These are phyloP conservation scores for Phalacrocorax aristotelis DNA, from an alignment of 2,113 vertebrate genomes.

Conservation along the genomic window DNA sequence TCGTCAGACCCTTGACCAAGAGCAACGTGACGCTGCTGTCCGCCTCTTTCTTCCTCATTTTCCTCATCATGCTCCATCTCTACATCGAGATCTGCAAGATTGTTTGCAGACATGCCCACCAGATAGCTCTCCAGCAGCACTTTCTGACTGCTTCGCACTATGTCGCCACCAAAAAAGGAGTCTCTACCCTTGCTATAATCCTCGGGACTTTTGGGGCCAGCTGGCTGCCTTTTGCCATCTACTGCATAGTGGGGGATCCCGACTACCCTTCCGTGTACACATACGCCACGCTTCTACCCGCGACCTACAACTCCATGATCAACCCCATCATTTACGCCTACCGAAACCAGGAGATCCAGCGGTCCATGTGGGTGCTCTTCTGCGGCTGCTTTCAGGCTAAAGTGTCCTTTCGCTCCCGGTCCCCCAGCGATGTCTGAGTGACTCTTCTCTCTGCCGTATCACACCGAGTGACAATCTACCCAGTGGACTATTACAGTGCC, in stretches of 20 bases:
- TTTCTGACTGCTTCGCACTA: constrained; percentile 93
- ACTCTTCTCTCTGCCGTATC: constrained; percentile 1
- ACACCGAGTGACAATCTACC: constrained; percentile 68
- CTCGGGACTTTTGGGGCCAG: constrained; percentile 95
- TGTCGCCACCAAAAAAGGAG: constrained; percentile 92
- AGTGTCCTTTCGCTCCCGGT: constrained; percentile 89
- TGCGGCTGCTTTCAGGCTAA: constrained; percentile 93
- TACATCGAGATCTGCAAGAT: constrained; percentile 98
- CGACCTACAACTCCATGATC: constrained; percentile 99
- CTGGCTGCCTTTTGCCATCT: constrained; percentile 97
- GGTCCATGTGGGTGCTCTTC: constrained; percentile 90
- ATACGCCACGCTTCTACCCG: constrained; percentile 92
- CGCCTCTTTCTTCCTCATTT: constrained; percentile 88
- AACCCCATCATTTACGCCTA: constrained; percentile 99
- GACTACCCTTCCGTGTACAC: constrained; percentile 92
- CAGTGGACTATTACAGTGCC: constrained; percentile 73
- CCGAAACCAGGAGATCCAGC: constrained; percentile 94
- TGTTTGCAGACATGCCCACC: constrained; percentile 94
- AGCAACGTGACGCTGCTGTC: constrained; percentile 89
- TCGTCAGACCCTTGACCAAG: constrained; percentile 90
- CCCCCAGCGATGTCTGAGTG: constrained; percentile 93
- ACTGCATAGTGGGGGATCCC: constrained; percentile 90
- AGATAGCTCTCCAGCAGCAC: constrained; percentile 98
- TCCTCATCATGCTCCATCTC: constrained; percentile 91
- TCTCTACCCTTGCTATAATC: constrained; percentile 93